Evolutionary conservation across 30 jellyfish, hydroid and myxozoan species (phyloP).

Genomic region (Cassiopea andromeda): DNA sequence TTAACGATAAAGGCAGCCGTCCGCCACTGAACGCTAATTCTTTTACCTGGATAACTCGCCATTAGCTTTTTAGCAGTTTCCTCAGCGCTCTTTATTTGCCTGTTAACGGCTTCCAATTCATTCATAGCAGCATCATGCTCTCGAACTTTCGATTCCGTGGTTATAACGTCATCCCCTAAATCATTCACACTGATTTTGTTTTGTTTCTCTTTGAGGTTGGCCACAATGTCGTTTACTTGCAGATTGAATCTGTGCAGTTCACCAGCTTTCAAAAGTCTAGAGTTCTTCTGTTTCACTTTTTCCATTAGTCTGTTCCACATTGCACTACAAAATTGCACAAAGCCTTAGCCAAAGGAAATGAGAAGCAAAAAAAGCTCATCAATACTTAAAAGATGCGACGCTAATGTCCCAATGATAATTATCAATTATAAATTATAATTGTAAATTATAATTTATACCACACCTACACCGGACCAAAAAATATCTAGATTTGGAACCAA

Average conservation of each 20-base stretch:
- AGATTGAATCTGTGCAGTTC: constrained; percentile 73
- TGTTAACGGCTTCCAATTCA: constrained; percentile 66
- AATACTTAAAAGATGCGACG: too few species aligned
- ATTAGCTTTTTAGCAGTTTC: constrained; percentile 10
- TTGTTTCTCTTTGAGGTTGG: constrained; percentile 63
- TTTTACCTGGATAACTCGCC: constrained; percentile 56
- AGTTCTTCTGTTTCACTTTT: constrained; percentile 57
- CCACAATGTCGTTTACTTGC: constrained; percentile 52
- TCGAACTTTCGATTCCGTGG: constrained; percentile 60
- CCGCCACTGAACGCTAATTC: background rate
- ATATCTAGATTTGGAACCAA: too few species aligned
- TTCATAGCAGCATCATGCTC: constrained; percentile 52
- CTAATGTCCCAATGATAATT: too few species aligned
- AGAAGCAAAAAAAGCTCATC: background rate
- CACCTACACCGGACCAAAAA: too few species aligned
- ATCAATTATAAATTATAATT: too few species aligned
- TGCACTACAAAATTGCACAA: constrained; percentile 33
- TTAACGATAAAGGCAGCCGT: too few species aligned
- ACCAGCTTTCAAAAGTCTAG: constrained; percentile 72
- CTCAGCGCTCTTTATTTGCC: constrained; percentile 53
- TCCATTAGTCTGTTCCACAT: constrained; percentile 73
- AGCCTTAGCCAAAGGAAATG: too few species aligned
- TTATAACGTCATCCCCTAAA: constrained; percentile 58
- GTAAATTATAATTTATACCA: too few species aligned
- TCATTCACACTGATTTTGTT: constrained; percentile 17